Evolutionary conservation across 2,113 vertebrate genomes (phyloP).

Genomic region (Picathartes gymnocephalus): DNA sequence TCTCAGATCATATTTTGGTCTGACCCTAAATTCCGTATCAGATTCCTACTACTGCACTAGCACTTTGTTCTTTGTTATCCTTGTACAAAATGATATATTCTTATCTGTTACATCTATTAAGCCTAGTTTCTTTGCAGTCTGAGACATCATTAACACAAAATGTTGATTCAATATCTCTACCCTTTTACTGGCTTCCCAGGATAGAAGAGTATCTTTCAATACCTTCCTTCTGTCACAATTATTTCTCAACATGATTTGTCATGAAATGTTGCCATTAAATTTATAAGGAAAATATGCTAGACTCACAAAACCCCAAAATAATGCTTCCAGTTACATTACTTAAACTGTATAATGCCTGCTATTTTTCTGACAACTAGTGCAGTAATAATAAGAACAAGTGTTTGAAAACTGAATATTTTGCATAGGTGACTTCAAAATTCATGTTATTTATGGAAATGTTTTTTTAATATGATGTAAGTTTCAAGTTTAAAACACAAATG

Average conservation of each 20-base stretch:
- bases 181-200: background rate
- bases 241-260: background rate
- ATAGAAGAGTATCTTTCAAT: background rate
- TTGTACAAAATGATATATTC: background rate
- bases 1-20: background rate
- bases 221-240: background rate
- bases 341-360: background rate
- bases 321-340: background rate
- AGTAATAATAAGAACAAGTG: background rate
- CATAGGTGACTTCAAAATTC: background rate
- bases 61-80: background rate
- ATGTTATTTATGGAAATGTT: background rate
- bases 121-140: background rate
- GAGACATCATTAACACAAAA: background rate
- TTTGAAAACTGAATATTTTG: background rate
- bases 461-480: background rate
- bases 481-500: background rate
- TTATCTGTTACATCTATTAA: background rate
- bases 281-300: accelerated
- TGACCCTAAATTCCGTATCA: background rate
- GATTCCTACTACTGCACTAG: background rate
- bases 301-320: background rate
- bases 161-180: background rate
- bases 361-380: background rate
- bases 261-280: background rate